Base-by-base conservation (phyloP, 2,113 vertebrate genomes). In the Spermophilus dauricus region DNA sequence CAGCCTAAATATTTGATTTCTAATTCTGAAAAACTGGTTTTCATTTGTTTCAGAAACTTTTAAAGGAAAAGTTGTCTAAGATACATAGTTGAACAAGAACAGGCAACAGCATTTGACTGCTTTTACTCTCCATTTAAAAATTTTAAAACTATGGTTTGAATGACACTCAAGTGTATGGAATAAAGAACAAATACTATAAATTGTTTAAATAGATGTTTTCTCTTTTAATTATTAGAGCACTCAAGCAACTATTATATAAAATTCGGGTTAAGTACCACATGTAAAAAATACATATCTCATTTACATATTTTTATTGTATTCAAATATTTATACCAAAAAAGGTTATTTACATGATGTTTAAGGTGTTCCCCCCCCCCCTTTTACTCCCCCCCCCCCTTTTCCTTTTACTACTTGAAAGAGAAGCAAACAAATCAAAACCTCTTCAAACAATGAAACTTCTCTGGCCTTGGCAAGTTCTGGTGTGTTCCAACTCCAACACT, bases 381-480 rank as follows among this genome's bases (percentile, higher is more conserved):
- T 96, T 63, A 69, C 42, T 28, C 61, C 96, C 95, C 81, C 82
- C 6, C 18, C 88, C 82, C 45, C 45, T 51, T 97, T 96, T 63
- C 65, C 42, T 92, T 94, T 96, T 97, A 86, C 51, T 96, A 81
- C 85, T 94, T 82, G 86, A 98, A 96, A 97, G 96, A 96, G 96
- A 94, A 92, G 89, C 85, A 63, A 97, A 88, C 83, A 85, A 69
- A 84, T 94, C n/a, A 87, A 95, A 96, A 80, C 14, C 30, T 95
- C 58, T 86, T 78, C 63, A 78, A 77, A 96, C 75, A 80, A 67
- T 39, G 30, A 48, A 32, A 95, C 91, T 76, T 86, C 82, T 51
- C 88, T 9, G 53, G 17, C 80, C 56, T 89, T 91, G 95, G 77
- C 58, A 63, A 67, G 17, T 63, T 70, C 69, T 63, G 22, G 5